Conservation (phyloP, 2,113 vertebrate species). For the Solea solea region DNA sequence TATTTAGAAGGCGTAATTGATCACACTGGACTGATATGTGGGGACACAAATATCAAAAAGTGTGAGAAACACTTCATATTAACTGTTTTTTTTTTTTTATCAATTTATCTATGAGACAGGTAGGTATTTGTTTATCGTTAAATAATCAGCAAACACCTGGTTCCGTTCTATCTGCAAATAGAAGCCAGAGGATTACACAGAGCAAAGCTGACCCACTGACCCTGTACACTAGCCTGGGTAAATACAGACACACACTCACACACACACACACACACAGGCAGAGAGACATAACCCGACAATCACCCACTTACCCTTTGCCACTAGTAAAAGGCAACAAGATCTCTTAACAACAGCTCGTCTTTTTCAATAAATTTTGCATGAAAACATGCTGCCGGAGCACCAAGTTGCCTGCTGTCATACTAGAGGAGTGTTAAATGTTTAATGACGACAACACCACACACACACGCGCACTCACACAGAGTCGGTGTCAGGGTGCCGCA, state of each 20-base stretch:
- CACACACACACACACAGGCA: slow-evolving; percentile 43
- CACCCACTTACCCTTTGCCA: slow-evolving; percentile 87
- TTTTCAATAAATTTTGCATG: slow-evolving; percentile 98
- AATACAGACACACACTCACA: slow-evolving; percentile 27
- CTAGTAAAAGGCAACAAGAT: slow-evolving; percentile 89
- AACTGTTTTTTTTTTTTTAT: too few species aligned
- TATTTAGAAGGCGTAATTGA: too few species aligned
- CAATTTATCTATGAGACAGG: too few species aligned
- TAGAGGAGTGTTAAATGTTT: slow-evolving; percentile 97
- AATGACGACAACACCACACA: slow-evolving; percentile 96
- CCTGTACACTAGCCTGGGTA: slow-evolving; percentile 47
- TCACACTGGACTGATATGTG: too few species aligned
- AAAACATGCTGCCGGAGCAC: slow-evolving; percentile 89
- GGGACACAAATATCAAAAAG: too few species aligned
- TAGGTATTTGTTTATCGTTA: neutral
- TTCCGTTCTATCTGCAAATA: slow-evolving; percentile 6
- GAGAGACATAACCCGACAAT: slow-evolving; percentile 63
- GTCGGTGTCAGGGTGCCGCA: slow-evolving; percentile 91
- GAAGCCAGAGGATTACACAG: slow-evolving; percentile 33
- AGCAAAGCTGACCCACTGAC: slow-evolving; percentile 55
- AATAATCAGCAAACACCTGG: slow-evolving; percentile 11
- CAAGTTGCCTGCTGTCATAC: slow-evolving; percentile 94
- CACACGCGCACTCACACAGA: slow-evolving; percentile 86
- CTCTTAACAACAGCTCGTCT: slow-evolving; percentile 87
- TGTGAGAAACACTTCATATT: too few species aligned